These are phyloP conservation scores for Trachurus trachurus DNA, from an alignment of 2,797 vertebrate species.

Conservation along the genomic window DNA sequence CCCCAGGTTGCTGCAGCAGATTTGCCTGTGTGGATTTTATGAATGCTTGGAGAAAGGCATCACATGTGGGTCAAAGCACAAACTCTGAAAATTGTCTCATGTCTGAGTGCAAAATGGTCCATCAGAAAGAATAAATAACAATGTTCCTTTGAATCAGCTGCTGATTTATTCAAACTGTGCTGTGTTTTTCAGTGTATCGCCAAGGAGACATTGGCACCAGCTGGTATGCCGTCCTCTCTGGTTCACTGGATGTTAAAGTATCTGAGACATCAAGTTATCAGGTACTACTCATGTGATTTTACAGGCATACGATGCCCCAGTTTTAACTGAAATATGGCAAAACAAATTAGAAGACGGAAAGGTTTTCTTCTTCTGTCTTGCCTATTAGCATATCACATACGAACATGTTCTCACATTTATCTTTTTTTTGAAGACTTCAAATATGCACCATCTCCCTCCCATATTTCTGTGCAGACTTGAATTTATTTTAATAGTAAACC, in stretches of 20 bases:
- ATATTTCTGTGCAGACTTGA: background rate
- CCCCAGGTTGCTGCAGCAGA: slow-evolving; percentile 94
- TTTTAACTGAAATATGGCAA: background rate
- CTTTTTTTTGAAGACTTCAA: background rate
- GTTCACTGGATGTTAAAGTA: slow-evolving; percentile 98
- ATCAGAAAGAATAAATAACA: background rate
- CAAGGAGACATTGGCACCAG: slow-evolving; percentile 98
- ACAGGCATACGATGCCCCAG: background rate
- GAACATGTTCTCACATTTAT: background rate
- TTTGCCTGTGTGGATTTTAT: slow-evolving; percentile 95
- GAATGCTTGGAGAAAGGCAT: slow-evolving; percentile 97
- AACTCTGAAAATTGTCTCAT: background rate
- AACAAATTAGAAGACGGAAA: background rate
- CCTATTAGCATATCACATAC: background rate
- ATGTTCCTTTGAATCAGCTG: background rate
- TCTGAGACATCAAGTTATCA: slow-evolving; percentile 96
- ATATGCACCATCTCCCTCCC: background rate
- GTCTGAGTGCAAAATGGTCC: background rate
- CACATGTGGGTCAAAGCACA: slow-evolving; percentile 89
- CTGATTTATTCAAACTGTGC: background rate
- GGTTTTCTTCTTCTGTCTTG: background rate
- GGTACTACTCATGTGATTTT: slow-evolving; percentile 79
- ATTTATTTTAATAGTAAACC: slow-evolving; percentile 4
- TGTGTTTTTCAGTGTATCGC: slow-evolving; percentile 89
- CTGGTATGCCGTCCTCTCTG: slow-evolving; percentile 97